These are phyloP conservation scores for Onychomys torridus DNA, from an alignment of 2,797 vertebrate species.

Conservation along the genomic window DNA sequence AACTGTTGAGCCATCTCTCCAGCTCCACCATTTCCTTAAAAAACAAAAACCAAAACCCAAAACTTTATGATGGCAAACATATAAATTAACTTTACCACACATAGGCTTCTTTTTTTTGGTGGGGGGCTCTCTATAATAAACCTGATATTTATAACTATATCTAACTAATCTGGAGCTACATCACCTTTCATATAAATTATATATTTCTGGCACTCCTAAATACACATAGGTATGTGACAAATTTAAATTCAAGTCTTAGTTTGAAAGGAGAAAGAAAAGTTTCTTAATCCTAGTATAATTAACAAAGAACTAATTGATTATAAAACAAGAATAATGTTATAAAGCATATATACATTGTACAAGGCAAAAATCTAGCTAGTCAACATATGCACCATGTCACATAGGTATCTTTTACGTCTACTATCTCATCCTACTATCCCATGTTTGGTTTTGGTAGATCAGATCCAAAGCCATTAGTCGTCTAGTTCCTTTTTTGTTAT, in stretches of 20 bases:
- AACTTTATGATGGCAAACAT: neutral
- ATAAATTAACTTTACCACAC: neutral
- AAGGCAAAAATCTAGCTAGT: neutral
- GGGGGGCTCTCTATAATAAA: neutral
- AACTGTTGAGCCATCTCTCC: neutral
- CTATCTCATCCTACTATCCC: neutral
- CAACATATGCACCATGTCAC: neutral
- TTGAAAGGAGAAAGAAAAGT: neutral
- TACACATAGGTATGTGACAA: neutral
- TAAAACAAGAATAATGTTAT: neutral
- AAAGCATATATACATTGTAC: neutral
- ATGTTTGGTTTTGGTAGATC: constrained; percentile 2
- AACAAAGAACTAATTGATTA: neutral
- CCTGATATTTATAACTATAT: neutral
- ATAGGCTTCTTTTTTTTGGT: neutral
- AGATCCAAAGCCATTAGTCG: neutral
- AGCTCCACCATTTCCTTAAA: neutral
- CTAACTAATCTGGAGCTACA: neutral
- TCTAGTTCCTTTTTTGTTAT: constrained; percentile 1
- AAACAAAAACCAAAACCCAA: neutral
- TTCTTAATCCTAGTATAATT: neutral
- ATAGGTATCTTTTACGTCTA: neutral
- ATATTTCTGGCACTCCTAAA: neutral
- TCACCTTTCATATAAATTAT: neutral
- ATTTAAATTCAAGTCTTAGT: constrained; percentile 6